Percentiles rank a stretch among this genome's conserved stretches.
These are phyloP conservation scores for Drosophila peninsularis DNA, from an alignment of 2,888 invertebrate genomes.

Conservation along the genomic window DNA sequence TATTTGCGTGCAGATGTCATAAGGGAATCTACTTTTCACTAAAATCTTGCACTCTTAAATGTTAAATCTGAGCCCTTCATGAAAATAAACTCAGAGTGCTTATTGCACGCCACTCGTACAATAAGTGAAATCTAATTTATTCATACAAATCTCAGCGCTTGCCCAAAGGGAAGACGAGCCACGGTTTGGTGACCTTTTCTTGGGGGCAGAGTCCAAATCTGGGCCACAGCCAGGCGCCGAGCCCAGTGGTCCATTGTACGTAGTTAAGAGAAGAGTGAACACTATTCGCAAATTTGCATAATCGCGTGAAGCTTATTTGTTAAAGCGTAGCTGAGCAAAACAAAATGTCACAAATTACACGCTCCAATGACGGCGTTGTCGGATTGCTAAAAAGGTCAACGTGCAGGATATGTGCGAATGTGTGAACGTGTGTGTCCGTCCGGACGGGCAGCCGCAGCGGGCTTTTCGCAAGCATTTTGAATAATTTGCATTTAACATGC, in stretches of 20 bases:
- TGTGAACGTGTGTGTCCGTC: slow-evolving; percentile 39
- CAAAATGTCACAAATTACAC: slow-evolving; percentile 78
- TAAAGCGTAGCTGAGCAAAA: slow-evolving; percentile 64
- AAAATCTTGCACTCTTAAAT: neutral
- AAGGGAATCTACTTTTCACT: neutral
- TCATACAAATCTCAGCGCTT: slow-evolving; percentile 58
- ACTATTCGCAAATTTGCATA: slow-evolving; percentile 65
- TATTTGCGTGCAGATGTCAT: neutral
- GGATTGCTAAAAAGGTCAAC: slow-evolving; percentile 64
- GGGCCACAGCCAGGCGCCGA: slow-evolving; percentile 8
- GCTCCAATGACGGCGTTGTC: slow-evolving; percentile 53
- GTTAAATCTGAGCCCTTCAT: slow-evolving; percentile 14
- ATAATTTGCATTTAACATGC: slow-evolving; percentile 81
- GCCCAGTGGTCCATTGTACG: slow-evolving; percentile 19
- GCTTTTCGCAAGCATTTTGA: slow-evolving; percentile 62
- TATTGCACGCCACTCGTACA: slow-evolving; percentile 41
- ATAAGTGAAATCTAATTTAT: slow-evolving; percentile 64
- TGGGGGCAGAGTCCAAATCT: slow-evolving; percentile 22
- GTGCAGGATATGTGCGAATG: slow-evolving; percentile 30
- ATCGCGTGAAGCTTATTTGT: slow-evolving; percentile 80
- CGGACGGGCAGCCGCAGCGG: slow-evolving; percentile 31
- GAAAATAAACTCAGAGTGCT: slow-evolving; percentile 32
- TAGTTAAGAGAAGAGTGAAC: slow-evolving; percentile 33
- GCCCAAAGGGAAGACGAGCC: slow-evolving; percentile 16
- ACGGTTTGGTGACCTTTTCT: slow-evolving; percentile 44